These are phyloP conservation scores for Entomobrya proxima DNA, from an alignment of 2,888 invertebrate species.

Conservation along the genomic window DNA sequence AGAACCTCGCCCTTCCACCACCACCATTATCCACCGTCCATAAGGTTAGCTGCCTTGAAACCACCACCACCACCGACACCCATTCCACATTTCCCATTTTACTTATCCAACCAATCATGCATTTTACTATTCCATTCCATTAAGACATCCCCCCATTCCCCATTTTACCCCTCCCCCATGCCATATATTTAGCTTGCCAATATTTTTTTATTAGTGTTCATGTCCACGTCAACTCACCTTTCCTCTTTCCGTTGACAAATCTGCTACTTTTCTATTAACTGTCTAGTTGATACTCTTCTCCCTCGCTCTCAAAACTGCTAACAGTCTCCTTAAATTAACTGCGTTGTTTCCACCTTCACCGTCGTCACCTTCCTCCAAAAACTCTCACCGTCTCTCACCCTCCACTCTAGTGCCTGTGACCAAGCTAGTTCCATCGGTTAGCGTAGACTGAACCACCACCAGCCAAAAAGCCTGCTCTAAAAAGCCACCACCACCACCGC, in stretches of 20 bases:
- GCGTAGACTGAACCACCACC: slow-evolving; percentile 38
- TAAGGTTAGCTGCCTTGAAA: no score
- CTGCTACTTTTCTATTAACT: background rate
- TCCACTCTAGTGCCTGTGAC: slow-evolving; percentile 39
- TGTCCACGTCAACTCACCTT: background rate
- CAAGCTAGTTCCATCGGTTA: slow-evolving; percentile 27
- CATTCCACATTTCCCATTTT: no score
- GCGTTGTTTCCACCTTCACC: slow-evolving; percentile 36
- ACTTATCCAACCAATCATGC: background rate
- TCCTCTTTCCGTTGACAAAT: background rate
- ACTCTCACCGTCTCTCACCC: slow-evolving; percentile 44
- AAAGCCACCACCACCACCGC: no score
- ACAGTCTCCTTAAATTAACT: slow-evolving; percentile 30
- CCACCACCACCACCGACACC: no score
- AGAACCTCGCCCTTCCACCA: no score
- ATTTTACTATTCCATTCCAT: background rate
- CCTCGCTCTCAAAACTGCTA: background rate
- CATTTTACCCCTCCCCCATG: background rate
- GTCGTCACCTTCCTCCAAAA: slow-evolving; percentile 26
- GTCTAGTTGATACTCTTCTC: no score
- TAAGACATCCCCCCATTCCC: background rate
- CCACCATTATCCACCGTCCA: no score
- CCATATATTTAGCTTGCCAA: no score
- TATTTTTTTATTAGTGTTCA: no score
- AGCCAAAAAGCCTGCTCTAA: no score